A percentile compares a stretch with the other conserved stretches of the same genome.
These are phyloP conservation scores for Urophycis tenuis DNA, from an alignment of 2,797 vertebrate species.

Conservation along the genomic window DNA sequence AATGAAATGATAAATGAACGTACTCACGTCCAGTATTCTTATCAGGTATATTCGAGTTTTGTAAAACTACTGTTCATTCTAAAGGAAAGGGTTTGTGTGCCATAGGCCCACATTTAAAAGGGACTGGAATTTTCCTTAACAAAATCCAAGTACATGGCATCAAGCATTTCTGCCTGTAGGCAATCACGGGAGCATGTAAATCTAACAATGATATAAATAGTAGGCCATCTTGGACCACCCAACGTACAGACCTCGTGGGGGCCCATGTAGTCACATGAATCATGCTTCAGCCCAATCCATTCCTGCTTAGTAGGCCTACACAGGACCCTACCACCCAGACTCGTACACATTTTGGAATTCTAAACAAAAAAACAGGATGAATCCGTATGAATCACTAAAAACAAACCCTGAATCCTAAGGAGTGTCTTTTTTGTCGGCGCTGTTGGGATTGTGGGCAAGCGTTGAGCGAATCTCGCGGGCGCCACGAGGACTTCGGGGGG, in stretches of 20 bases:
- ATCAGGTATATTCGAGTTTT: background rate
- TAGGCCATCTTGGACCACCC: background rate
- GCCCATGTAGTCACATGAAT: background rate
- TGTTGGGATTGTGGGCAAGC: background rate
- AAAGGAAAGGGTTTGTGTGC: background rate
- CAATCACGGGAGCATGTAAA: background rate
- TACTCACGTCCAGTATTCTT: background rate
- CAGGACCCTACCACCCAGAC: background rate
- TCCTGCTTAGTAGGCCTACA: background rate
- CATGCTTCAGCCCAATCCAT: background rate
- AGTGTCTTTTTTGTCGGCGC: background rate
- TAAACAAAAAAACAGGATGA: background rate
- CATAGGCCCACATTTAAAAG: background rate
- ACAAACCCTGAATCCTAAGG: background rate
- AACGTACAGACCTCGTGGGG: no score
- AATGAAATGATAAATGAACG: slow-evolving; percentile 35
- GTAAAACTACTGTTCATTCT: background rate
- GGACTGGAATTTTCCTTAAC: background rate
- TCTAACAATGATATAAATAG: background rate
- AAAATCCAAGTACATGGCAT: background rate
- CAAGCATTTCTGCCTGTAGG: background rate
- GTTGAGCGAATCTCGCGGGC: background rate
- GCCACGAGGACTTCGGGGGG: no score
- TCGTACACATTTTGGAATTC: background rate
- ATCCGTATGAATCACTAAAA: background rate